phyloP scores from a whole-genome alignment of 2,113 vertebrate genomes.

The Heliornis fulica region DNA sequence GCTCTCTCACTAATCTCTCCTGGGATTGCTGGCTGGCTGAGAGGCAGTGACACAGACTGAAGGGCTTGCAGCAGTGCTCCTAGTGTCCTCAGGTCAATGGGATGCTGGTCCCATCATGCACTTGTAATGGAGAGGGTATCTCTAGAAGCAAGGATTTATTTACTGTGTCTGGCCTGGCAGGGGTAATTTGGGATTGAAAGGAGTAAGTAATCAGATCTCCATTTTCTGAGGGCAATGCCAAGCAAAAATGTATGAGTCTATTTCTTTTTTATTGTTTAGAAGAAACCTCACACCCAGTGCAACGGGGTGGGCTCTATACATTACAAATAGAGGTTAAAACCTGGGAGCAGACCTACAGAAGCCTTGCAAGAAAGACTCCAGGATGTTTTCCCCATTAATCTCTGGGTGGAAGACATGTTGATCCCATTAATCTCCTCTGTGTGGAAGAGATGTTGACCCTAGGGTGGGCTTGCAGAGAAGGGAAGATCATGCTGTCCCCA shows the following conservation, averaged over 20 bases:
- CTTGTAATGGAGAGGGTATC: neutral
- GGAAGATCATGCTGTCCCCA: neutral
- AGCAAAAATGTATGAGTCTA: conserved; percentile 16
- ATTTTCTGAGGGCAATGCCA: conserved; percentile 27
- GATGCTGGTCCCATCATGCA: conserved; percentile 1
- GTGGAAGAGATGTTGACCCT: neutral
- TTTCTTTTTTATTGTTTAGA: neutral
- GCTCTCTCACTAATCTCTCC: neutral
- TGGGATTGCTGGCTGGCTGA: neutral
- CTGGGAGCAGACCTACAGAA: neutral
- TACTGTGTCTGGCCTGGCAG: conserved; percentile 38
- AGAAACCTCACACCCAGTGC: neutral
- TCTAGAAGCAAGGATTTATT: conserved; percentile 63
- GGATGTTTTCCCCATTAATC: neutral
- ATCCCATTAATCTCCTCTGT: neutral
- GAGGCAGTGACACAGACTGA: neutral
- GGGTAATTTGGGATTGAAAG: conserved; percentile 56
- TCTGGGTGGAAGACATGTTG: neutral
- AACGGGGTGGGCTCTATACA: neutral
- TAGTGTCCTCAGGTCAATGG: neutral
- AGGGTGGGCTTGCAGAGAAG: neutral
- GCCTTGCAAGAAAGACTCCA: neutral
- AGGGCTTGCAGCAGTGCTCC: neutral
- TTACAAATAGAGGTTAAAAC: neutral
- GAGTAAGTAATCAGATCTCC: conserved; percentile 62